These are phyloP conservation scores for Hybognathus amarus DNA, from an alignment of 2,797 vertebrate species.

Conservation along the genomic window DNA sequence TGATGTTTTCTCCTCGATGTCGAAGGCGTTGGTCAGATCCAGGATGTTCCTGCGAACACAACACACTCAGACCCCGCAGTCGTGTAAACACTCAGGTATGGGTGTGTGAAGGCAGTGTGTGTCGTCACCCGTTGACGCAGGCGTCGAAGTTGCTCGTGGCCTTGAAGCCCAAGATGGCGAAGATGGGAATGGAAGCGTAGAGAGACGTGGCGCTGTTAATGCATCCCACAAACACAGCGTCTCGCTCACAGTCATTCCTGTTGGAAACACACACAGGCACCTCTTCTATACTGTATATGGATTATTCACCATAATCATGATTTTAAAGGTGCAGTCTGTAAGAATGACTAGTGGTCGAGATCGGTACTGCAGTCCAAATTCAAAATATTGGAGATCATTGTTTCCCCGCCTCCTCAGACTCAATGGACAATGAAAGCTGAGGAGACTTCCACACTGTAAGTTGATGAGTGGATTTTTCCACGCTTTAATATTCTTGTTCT, in stretches of 20 bases:
- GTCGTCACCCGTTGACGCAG: slow-evolving; percentile 78
- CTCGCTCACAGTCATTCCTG: slow-evolving; percentile 91
- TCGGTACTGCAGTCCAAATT: too few relatives aligned
- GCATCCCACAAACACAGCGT: slow-evolving; percentile 83
- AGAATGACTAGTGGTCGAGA: too few relatives aligned
- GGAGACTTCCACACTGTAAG: too few relatives aligned
- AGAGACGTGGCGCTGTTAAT: slow-evolving; percentile 91
- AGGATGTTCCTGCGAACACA: slow-evolving; percentile 83
- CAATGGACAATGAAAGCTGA: too few relatives aligned
- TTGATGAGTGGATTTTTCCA: too few relatives aligned
- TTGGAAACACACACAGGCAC: background rate
- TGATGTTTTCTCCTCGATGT: slow-evolving; percentile 82
- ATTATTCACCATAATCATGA: background rate
- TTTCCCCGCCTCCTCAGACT: too few relatives aligned
- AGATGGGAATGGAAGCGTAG: slow-evolving; percentile 87
- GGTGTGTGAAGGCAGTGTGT: background rate
- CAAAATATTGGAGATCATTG: too few relatives aligned
- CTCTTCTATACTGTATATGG: too few relatives aligned
- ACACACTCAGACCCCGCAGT: background rate
- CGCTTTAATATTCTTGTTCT: too few relatives aligned
- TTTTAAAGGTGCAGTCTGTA: background rate
- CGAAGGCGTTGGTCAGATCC: slow-evolving; percentile 81
- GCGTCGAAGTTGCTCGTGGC: slow-evolving; percentile 76
- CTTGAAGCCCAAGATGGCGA: slow-evolving; percentile 92
- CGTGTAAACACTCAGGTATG: background rate